A percentile compares a stretch with the other conserved stretches of the same genome.
phyloP scores from a whole-genome alignment of 35 echinoderm and acorn worm species.

The Heliocidaris erythrogramma region DNA sequence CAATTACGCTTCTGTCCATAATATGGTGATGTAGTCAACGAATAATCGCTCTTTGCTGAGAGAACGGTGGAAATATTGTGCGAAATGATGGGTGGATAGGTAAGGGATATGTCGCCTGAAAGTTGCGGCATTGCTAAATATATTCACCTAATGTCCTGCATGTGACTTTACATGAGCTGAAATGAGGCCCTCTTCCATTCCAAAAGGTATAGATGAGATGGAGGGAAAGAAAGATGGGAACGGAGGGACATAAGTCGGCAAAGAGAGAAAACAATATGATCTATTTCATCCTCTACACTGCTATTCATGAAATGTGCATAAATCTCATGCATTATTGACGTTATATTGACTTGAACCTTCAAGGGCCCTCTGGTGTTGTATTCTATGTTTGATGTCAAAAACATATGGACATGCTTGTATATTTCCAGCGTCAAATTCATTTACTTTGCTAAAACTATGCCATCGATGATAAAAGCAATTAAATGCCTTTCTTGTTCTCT shows the following conservation, averaged over 20 bases:
- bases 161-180: not conserved
- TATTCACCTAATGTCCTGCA: not conserved
- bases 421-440: no score
- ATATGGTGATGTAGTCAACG: no score
- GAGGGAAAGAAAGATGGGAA: no score
- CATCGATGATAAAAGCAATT: no score
- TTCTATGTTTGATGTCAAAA: not conserved
- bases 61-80: no score
- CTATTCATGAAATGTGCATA: not conserved
- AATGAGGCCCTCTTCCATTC: not conserved
- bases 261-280: not conserved
- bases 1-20: no score
- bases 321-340: not conserved
- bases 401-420: no score
- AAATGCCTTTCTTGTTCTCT: no score
- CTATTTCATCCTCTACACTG: not conserved
- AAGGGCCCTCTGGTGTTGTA: not conserved
- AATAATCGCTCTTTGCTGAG: no score
- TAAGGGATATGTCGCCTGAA: not conserved
- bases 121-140: not conserved
- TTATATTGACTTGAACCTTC: not conserved
- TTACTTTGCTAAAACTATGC: no score
- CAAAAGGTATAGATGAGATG: not conserved
- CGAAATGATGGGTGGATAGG: no score
- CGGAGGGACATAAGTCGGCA: no score